Base-by-base conservation (phyloP, 2,113 vertebrate species). In the Anhinga anhinga region DNA sequence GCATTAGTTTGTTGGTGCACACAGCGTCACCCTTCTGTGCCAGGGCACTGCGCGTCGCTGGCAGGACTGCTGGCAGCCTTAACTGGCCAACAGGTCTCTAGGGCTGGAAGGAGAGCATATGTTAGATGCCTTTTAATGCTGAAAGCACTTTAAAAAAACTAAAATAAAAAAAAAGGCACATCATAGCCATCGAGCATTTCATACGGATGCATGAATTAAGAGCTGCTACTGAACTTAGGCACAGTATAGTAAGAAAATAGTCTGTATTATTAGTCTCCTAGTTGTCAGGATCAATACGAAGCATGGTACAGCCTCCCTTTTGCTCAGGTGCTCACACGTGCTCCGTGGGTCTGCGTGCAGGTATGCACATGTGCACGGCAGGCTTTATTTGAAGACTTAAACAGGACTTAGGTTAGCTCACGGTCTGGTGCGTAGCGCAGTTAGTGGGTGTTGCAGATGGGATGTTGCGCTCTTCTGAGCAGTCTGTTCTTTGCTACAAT, bases 361-460 rank as follows among this genome's bases (percentile, higher is more conserved):
- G 22, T 45, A 15, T 1, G 1, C 38, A 22, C 1, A 1, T 21
- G 34, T 0, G 2, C 38, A 15, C 6, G 18, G 25, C 38, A 34
- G 77, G 30, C 70, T 92, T 56, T 49, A 10, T 17, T 10, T 50
- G 49, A 50, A 72, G 30, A 30, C n/a, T 29, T 25, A 55, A 72
- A 10, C 5, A 29, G 55, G 42, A 38, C 15, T 21, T 34, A 21
- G 32, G 26, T 44, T 29, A 63, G 70, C 10, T 55, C 53, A 11
- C 10, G 26, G 40, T 19, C 11, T 15, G 16, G 59, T 40, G 82
- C 2, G 0, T 40, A 20, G 34, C 52, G 52, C 29, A 17, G 19
- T 59, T 52, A 73, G 23, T 73, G 34, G 38, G 14, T 61, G 38
- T 32, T 44, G 40, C 13, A 29, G 19, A 36, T 42, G 22, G 25